phyloP scores from a whole-genome alignment of 2,888 invertebrate species.

The Tipula confusa region DNA sequence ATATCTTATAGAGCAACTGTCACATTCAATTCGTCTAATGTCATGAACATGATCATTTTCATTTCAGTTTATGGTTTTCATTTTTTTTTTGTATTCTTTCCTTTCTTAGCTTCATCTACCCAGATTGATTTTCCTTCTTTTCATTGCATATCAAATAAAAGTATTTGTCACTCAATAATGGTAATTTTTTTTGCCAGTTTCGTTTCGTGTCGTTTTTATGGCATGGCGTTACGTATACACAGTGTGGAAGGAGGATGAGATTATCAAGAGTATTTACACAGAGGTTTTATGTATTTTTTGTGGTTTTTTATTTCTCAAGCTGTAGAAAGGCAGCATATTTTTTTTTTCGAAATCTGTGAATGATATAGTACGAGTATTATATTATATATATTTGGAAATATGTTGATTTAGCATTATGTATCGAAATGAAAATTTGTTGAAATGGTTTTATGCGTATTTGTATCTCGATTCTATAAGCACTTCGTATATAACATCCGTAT shows the following conservation, averaged over 20 bases:
- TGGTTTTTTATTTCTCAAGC: neutral
- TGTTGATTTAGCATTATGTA: constrained; percentile 12
- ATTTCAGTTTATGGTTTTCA: neutral
- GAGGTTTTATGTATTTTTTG: neutral
- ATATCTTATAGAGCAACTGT: neutral
- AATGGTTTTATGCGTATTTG: neutral
- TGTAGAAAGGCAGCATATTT: neutral
- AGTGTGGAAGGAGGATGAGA: no score
- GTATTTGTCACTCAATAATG: constrained; percentile 20
- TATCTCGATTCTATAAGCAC: neutral
- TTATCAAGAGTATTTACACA: constrained; percentile 12
- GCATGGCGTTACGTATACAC: neutral
- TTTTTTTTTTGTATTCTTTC: neutral
- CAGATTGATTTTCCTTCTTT: constrained; percentile 20
- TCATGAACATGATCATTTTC: constrained; percentile 25
- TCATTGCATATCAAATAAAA: neutral
- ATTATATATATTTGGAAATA: neutral
- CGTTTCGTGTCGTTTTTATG: neutral
- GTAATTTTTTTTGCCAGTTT: neutral
- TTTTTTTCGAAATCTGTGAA: neutral
- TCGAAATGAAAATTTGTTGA: constrained; percentile 13
- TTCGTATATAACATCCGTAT: neutral
- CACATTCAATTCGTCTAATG: constrained; percentile 14
- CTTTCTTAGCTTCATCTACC: neutral
- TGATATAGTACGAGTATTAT: neutral